Percentiles rank a stretch among this genome's conserved stretches.
phyloP scores from a whole-genome alignment of 2,888 invertebrate species.

The Anarsia innoxiella region DNA sequence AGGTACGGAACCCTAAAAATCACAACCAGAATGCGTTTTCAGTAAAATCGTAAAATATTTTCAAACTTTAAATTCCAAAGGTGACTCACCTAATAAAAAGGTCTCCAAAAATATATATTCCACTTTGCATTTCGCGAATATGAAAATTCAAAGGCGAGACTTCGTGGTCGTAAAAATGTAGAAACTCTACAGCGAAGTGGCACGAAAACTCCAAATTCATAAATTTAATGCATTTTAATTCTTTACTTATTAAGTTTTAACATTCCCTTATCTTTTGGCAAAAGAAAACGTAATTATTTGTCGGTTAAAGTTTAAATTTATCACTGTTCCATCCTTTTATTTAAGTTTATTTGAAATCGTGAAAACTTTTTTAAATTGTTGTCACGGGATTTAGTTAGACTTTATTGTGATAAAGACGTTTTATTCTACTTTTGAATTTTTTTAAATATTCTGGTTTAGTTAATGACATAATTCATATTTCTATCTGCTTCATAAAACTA shows the following conservation, averaged over 20 bases:
- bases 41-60: no score
- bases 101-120: no score
- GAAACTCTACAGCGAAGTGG: slow-evolving; percentile 11
- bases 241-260: neutral
- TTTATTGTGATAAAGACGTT: no score
- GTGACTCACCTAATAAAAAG: no score
- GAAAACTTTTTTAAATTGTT: slow-evolving; percentile 27
- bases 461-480: no score
- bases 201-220: slow-evolving; percentile 10
- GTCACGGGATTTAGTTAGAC: no score
- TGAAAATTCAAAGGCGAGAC: slow-evolving; percentile 11
- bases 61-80: no score
- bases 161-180: slow-evolving; percentile 13
- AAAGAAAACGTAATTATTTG: slow-evolving; percentile 1
- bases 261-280: neutral
- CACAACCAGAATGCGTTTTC: no score
- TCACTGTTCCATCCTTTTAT: slow-evolving; percentile 27
- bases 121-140: slow-evolving; percentile 11
- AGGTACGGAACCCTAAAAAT: no score
- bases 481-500: no score
- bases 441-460: no score
- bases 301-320: slow-evolving; percentile 13
- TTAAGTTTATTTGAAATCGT: slow-evolving; percentile 18
- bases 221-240: slow-evolving; percentile 2
- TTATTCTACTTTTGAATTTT: no score